Conservation (phyloP, 1,140 invertebrate genomes). For the Brachystomella parvula region DNA sequence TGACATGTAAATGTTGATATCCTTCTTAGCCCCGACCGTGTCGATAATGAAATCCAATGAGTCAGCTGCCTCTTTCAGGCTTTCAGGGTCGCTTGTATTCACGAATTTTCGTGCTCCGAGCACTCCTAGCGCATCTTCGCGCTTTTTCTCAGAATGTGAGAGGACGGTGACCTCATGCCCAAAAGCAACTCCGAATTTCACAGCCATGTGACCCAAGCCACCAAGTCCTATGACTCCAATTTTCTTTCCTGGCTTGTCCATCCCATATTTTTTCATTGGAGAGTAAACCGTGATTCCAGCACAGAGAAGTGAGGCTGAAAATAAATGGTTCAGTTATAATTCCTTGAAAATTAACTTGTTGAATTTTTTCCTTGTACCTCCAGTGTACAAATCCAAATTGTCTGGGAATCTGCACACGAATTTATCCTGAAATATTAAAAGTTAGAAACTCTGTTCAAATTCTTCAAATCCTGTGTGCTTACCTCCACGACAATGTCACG, state of each 20-base stretch:
- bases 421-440: background rate
- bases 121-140: background rate
- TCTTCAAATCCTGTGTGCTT: background rate
- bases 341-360: background rate
- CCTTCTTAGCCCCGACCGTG: background rate
- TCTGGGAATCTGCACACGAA: background rate
- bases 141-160: background rate
- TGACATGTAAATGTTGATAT: background rate
- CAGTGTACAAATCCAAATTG: background rate
- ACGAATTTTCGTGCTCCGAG: background rate
- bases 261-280: background rate
- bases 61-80: background rate
- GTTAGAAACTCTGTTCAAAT: too few species aligned
- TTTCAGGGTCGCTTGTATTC: background rate
- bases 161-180: background rate
- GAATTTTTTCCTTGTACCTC: background rate
- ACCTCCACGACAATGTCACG: background rate
- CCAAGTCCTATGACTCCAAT: background rate
- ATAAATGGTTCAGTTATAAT: background rate
- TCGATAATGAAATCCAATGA: background rate
- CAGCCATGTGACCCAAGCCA: constrained; percentile 1
- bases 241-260: background rate
- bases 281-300: constrained; percentile 5
- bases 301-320: background rate
- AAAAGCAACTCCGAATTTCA: background rate